Conservation (phyloP, 2,113 vertebrate genomes). For the Ophiodon elongatus region DNA sequence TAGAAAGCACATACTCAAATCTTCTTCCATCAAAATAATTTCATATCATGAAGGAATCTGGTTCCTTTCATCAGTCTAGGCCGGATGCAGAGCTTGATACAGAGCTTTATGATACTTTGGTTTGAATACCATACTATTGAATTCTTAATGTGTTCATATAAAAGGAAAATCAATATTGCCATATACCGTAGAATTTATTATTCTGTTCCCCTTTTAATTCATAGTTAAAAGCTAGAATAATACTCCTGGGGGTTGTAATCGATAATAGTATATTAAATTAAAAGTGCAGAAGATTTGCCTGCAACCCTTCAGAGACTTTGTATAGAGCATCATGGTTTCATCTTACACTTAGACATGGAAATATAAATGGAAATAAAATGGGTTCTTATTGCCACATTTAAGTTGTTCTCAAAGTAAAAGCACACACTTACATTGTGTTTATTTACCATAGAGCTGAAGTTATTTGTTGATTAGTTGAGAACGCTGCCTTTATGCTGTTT, state of each 20-base stretch:
- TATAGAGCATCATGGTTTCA: background rate
- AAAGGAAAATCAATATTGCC: conserved; percentile 55
- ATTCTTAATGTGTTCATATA: conserved; percentile 23
- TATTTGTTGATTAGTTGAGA: too few relatives aligned
- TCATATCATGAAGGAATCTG: background rate
- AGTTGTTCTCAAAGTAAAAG: background rate
- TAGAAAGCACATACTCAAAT: background rate
- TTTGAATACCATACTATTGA: conserved; percentile 4
- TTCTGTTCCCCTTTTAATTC: conserved; percentile 14
- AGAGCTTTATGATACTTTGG: background rate
- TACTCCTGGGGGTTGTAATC: conserved; percentile 24
- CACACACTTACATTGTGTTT: background rate
- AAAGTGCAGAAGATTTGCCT: background rate
- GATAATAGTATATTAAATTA: conserved; percentile 18
- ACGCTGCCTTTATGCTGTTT: background rate
- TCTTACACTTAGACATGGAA: background rate
- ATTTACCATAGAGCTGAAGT: background rate
- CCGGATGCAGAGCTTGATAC: background rate
- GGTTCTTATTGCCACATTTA: background rate
- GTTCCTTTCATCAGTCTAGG: background rate
- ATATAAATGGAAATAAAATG: background rate
- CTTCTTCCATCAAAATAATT: background rate
- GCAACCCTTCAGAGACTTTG: background rate
- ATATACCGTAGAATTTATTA: conserved; percentile 22
- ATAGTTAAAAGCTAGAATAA: conserved; percentile 24